These are phyloP conservation scores for Dendrophyllia cribrosa DNA, from an alignment of 64 coral and sea anemone genomes.

Conservation along the genomic window DNA sequence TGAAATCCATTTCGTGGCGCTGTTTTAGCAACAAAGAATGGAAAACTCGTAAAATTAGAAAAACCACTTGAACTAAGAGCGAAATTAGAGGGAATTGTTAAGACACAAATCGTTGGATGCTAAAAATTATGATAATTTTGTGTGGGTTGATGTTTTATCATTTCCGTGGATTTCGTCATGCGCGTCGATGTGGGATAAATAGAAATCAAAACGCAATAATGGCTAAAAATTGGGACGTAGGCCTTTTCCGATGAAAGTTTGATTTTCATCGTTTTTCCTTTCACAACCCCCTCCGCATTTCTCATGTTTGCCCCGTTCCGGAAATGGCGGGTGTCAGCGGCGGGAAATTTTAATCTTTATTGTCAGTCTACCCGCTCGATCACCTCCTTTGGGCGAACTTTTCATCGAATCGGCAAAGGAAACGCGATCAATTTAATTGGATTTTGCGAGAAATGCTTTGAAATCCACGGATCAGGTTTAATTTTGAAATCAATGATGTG, in stretches of 20 bases:
- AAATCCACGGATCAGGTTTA: background rate
- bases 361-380: background rate
- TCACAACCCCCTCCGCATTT: background rate
- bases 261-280: background rate
- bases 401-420: background rate
- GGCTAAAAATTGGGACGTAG: background rate
- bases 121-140: constrained; percentile 3
- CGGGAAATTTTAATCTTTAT: constrained; percentile 46
- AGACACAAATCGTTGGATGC: background rate
- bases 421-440: constrained; percentile 30
- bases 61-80: background rate
- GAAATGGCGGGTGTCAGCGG: constrained; percentile 31
- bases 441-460: background rate
- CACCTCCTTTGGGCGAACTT: background rate
- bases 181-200: background rate
- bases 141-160: constrained; percentile 9
- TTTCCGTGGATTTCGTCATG: constrained; percentile 8
- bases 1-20: constrained; percentile 3
- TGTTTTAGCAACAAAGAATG: constrained; percentile 11
- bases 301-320: constrained; percentile 12
- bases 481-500: background rate
- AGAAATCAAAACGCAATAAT: background rate
- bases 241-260: background rate
- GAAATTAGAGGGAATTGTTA: background rate
- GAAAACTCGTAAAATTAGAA: background rate